Percentiles rank a stretch among this genome's conserved stretches.
These are phyloP conservation scores for Dicyrtoma fusca DNA, from an alignment of 2,888 invertebrate species.

Conservation along the genomic window DNA sequence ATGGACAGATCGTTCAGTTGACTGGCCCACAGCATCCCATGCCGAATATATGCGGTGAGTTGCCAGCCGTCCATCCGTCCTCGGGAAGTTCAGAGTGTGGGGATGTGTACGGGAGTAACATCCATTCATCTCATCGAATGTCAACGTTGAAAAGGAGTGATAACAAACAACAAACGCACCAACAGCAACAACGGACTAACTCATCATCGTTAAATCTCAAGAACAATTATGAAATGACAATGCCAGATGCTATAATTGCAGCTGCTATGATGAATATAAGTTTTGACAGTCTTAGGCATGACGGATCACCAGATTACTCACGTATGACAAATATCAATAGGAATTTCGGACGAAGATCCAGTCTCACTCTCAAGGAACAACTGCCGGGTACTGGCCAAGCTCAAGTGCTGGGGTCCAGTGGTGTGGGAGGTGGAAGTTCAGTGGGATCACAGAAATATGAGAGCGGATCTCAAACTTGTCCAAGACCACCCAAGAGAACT, in stretches of 20 bases:
- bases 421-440: background rate
- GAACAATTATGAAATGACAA: slow-evolving; percentile 50
- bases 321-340: slow-evolving; percentile 37
- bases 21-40: slow-evolving; percentile 45
- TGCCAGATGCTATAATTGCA: slow-evolving; percentile 55
- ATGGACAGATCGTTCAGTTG: slow-evolving; percentile 53
- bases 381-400: slow-evolving; percentile 26
- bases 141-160: slow-evolving; percentile 28
- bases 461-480: slow-evolving; percentile 53
- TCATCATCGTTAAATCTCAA: slow-evolving; percentile 28
- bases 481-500: slow-evolving; percentile 53
- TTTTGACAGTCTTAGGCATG: slow-evolving; percentile 43
- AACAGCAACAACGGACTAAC: slow-evolving; percentile 33
- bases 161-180: slow-evolving; percentile 22
- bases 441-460: slow-evolving; percentile 36
- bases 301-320: slow-evolving; percentile 39
- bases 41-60: slow-evolving; percentile 56
- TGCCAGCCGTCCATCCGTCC: slow-evolving; percentile 49
- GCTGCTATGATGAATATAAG: slow-evolving; percentile 56
- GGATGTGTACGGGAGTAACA: slow-evolving; percentile 41
- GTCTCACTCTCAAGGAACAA: slow-evolving; percentile 55
- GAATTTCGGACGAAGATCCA: slow-evolving; percentile 46
- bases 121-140: slow-evolving; percentile 31
- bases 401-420: slow-evolving; percentile 7
- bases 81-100: slow-evolving; percentile 48